Evolutionary conservation across 30 jellyfish, hydroid and myxozoan species (phyloP), one percentile per base, ranked within the genome.

Genomic region (Rhopilema esculentum): DNA sequence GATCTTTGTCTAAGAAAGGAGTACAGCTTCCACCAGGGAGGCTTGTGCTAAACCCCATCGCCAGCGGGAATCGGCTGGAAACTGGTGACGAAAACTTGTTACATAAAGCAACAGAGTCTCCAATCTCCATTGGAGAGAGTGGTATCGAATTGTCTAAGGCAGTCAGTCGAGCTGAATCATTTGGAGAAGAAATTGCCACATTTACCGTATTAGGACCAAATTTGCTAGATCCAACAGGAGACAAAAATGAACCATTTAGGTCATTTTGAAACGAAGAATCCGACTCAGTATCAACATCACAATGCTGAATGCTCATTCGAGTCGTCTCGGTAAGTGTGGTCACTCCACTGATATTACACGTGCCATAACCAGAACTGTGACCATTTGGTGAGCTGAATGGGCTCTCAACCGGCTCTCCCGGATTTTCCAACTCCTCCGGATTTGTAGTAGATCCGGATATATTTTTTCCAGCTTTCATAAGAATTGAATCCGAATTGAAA

Each of bases 281-380:
- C n/a, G 23, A 23, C 24, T 65, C 65, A 31, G 15, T 33, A 1
- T 75, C 89, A 62, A 66, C 67, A n/a, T 72, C 87, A 53, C 28
- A 27, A 4, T 52, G 84, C 2, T 78, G 73, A 20, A 85, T 70
- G 66, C 93, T 92, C 94, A 86, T 79, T 16, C 90, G 94, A 29
- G 96, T 85, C 8, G 93, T 85, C 22, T 92, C 98, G 2, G 98
- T 79, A 62, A 92, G 53, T 15, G 85, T 83, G 0, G 98, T 86
- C 49, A 92, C 96, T 33, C 98, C 98, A 53, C 98, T 92, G 82
- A 92, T 81, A 32, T 91, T 91, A 69, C 91, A 74, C 18, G 90
- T 76, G 70, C 84, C 89, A 8, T 67, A 86, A 30, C 91, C 84
- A 28, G 84, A 74, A 48, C 78, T 52, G 18, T 1, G 50, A 25